These are phyloP conservation scores for Gulo gulo DNA, from an alignment of 2,113 vertebrate genomes.

Conservation along the genomic window DNA sequence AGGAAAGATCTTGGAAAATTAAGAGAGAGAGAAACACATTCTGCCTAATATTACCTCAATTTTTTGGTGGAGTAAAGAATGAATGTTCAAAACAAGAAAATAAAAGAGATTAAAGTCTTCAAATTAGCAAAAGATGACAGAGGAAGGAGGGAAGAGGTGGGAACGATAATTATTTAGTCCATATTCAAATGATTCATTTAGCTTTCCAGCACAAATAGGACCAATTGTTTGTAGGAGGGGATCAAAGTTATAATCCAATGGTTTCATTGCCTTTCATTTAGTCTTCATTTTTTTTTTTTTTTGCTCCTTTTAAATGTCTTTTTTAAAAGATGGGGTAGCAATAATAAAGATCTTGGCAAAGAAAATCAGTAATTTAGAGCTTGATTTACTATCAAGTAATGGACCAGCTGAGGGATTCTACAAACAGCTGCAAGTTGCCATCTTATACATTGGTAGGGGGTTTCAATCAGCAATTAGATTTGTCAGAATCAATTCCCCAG, in stretches of 20 bases:
- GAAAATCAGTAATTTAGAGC: constrained; percentile 7
- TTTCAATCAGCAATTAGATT: neutral
- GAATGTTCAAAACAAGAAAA: neutral
- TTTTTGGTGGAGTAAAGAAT: neutral
- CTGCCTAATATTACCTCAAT: neutral
- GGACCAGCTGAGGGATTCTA: neutral
- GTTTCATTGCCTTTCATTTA: neutral
- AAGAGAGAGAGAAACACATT: neutral
- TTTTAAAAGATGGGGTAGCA: neutral
- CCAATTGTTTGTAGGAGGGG: neutral
- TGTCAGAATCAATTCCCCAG: neutral
- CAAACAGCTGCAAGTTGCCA: neutral
- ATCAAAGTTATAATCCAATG: neutral
- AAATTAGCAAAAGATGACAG: neutral
- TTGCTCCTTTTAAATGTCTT: constrained; percentile 9
- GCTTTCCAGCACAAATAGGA: neutral
- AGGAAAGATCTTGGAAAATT: neutral
- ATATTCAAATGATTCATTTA: neutral
- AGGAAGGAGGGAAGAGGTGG: neutral
- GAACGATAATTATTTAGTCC: neutral
- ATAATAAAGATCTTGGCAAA: neutral
- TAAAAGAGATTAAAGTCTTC: neutral
- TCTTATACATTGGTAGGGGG: neutral
- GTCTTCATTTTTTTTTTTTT: neutral
- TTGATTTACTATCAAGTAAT: constrained; percentile 17